Percentiles rank a stretch among this genome's conserved stretches.
These are phyloP conservation scores for Tapera naevia DNA, from an alignment of 2,797 vertebrate genomes.

Conservation along the genomic window DNA sequence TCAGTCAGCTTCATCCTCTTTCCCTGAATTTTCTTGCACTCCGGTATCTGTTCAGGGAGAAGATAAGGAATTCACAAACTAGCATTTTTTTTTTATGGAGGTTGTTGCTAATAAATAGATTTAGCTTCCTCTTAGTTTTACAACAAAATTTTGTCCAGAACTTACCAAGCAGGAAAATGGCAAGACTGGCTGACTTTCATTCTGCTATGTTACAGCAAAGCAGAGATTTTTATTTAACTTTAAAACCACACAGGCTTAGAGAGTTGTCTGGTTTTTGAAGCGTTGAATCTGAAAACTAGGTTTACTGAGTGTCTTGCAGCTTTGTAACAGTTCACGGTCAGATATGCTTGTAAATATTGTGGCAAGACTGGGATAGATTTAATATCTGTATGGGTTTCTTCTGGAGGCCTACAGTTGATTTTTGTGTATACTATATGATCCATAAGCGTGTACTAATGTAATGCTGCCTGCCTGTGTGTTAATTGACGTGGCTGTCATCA, in stretches of 20 bases:
- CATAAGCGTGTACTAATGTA: background rate
- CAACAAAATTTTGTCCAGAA: background rate
- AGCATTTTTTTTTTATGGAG: background rate
- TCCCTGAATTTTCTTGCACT: background rate
- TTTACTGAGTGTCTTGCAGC: background rate
- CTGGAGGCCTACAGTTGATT: background rate
- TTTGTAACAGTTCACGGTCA: background rate
- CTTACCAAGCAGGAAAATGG: rapidly evolving
- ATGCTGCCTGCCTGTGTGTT: background rate
- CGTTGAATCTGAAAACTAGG: background rate
- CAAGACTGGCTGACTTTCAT: background rate
- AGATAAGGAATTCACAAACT: background rate
- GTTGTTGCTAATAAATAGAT: background rate
- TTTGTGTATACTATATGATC: background rate
- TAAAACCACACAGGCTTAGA: background rate
- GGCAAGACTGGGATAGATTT: background rate
- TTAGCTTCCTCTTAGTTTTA: background rate
- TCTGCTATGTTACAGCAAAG: background rate
- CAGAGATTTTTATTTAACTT: background rate
- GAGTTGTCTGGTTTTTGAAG: background rate
- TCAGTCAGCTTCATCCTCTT: background rate
- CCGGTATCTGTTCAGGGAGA: background rate
- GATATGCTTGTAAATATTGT: background rate
- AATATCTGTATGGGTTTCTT: background rate
- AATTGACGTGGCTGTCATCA: background rate